Conservation (phyloP, 2,797 vertebrate species). For the Picus viridis region DNA sequence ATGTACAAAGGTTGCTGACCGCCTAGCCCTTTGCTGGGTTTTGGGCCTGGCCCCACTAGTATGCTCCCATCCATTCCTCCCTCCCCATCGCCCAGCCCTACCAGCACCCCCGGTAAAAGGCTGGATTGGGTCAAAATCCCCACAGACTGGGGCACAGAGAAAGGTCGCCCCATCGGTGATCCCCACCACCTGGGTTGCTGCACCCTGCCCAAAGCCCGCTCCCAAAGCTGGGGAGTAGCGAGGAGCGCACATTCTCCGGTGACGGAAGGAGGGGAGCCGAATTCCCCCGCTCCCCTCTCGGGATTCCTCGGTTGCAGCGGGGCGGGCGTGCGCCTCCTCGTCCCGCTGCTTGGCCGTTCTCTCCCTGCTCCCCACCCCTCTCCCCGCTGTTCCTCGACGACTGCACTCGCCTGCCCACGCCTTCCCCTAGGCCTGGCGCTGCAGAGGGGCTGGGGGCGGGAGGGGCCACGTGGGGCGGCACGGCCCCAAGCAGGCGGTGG, state of each 20-base stretch:
- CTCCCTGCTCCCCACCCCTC: too few species aligned
- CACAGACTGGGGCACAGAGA: too few species aligned
- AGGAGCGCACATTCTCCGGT: accelerated
- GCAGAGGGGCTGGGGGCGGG: background rate
- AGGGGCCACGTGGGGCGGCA: background rate
- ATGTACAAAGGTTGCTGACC: accelerated
- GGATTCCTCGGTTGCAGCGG: background rate
- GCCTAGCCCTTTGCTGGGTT: background rate
- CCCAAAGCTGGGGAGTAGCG: background rate
- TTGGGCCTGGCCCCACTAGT: accelerated
- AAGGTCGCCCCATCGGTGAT: accelerated
- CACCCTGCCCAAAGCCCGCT: background rate
- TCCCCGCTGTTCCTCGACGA: background rate
- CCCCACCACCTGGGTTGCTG: accelerated
- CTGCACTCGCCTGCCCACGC: background rate
- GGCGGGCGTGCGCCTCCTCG: accelerated
- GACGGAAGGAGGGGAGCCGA: accelerated
- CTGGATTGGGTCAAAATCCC: background rate
- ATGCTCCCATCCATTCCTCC: accelerated
- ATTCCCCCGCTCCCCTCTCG: background rate
- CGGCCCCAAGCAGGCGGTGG: background rate
- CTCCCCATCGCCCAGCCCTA: accelerated
- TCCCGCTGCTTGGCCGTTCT: background rate
- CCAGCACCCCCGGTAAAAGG: background rate
- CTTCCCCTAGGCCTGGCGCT: background rate